Conservation (phyloP, 53 echinoderm and acorn worm genomes). For the Luidia sarsii region DNA sequence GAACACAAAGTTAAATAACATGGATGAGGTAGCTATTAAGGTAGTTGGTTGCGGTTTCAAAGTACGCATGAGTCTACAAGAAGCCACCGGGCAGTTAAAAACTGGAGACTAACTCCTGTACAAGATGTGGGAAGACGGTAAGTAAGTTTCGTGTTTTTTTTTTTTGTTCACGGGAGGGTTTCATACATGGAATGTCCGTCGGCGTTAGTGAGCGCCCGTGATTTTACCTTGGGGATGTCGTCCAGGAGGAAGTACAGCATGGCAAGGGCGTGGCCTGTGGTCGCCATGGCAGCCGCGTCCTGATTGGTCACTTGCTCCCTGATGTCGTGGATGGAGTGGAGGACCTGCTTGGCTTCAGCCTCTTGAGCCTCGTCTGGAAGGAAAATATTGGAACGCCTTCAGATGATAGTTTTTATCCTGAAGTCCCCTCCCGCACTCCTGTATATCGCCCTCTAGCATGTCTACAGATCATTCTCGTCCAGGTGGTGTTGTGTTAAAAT, state of each 20-base stretch:
- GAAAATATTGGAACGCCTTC: background rate
- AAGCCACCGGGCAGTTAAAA: too few relatives aligned
- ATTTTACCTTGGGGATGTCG: conserved; percentile 70
- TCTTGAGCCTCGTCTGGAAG: conserved; percentile 90
- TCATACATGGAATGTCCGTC: background rate
- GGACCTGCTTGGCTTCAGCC: conserved; percentile 96
- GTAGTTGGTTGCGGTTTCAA: too few relatives aligned
- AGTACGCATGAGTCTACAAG: too few relatives aligned
- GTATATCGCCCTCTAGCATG: too few relatives aligned
- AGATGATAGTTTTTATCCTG: too few relatives aligned
- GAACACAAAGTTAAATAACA: too few relatives aligned
- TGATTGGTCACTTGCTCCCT: conserved; percentile 84
- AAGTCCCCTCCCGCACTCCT: too few relatives aligned
- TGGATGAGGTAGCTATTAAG: too few relatives aligned
- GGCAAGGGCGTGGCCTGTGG: conserved; percentile 87
- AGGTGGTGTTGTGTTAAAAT: too few relatives aligned
- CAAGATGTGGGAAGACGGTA: too few relatives aligned
- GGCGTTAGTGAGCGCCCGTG: background rate
- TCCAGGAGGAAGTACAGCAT: conserved; percentile 89
- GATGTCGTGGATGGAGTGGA: conserved; percentile 99
- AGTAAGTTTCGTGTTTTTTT: background rate
- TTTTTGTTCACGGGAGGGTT: background rate
- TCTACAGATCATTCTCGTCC: too few relatives aligned
- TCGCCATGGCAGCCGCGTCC: conserved; percentile 69
- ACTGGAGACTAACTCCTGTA: too few relatives aligned